phyloP scores from a whole-genome alignment of 2,797 vertebrate genomes.

The Arnoldichthys spilopterus region DNA sequence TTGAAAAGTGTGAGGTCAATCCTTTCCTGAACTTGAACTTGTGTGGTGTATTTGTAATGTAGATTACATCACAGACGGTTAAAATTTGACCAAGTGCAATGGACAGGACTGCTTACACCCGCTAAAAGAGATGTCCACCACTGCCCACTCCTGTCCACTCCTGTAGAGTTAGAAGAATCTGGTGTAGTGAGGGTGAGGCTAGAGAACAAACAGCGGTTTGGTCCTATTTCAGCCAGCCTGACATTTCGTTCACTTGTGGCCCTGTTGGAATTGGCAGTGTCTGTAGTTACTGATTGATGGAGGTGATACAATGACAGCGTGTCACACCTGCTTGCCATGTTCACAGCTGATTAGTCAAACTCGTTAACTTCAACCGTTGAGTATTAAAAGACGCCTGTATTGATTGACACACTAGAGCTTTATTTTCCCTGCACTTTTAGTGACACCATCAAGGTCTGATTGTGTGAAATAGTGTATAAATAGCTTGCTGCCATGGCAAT shows the following conservation, averaged over 20 bases:
- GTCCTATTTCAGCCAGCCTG: not conserved
- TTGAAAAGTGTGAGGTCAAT: not conserved
- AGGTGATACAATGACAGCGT: slow-evolving; percentile 34
- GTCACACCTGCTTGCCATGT: slow-evolving; percentile 9
- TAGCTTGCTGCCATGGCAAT: slow-evolving; percentile 62
- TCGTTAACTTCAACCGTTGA: slow-evolving; percentile 28
- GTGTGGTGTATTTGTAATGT: not conserved
- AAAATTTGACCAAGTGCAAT: not conserved
- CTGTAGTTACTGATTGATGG: slow-evolving; percentile 18
- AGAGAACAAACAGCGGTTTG: not conserved
- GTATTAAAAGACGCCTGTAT: slow-evolving; percentile 19
- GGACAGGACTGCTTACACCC: not conserved
- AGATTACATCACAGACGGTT: not conserved
- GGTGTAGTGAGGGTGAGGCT: not conserved
- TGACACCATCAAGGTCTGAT: slow-evolving; percentile 50
- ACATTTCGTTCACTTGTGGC: slow-evolving; percentile 3
- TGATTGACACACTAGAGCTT: slow-evolving; percentile 2
- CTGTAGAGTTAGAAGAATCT: not conserved
- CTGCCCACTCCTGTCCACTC: not conserved
- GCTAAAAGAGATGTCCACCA: not conserved
- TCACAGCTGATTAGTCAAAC: slow-evolving; percentile 24
- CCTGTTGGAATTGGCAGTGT: slow-evolving; percentile 12
- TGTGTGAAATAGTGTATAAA: slow-evolving; percentile 52
- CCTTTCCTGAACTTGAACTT: not conserved
- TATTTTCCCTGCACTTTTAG: slow-evolving; percentile 43